Evolutionary conservation across 2,113 vertebrate genomes (phyloP).

Genomic region (Corythornis vintsioides): DNA sequence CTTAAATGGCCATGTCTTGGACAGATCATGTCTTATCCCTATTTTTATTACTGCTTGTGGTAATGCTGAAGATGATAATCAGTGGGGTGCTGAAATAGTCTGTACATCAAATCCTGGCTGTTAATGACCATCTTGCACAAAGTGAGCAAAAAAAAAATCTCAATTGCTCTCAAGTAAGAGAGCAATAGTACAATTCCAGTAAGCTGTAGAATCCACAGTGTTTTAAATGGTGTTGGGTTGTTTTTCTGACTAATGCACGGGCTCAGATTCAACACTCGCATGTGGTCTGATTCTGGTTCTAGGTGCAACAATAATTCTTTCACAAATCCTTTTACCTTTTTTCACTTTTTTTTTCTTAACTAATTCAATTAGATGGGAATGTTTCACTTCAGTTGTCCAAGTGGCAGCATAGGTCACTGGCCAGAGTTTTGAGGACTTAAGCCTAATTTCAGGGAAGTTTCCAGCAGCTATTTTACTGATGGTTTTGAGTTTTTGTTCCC

Average conservation of each 20-base stretch:
- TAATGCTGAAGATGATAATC: slow-evolving; percentile 47
- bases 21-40: not conserved
- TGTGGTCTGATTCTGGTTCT: not conserved
- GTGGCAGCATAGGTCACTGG: not conserved
- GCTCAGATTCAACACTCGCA: not conserved
- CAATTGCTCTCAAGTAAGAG: not conserved
- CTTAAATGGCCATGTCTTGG: not conserved
- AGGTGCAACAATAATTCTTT: not conserved
- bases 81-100: slow-evolving; percentile 28
- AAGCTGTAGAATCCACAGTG: not conserved
- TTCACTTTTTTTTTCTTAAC: not conserved
- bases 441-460: not conserved
- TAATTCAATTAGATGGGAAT: not conserved
- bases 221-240: not conserved
- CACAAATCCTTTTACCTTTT: not conserved
- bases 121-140: slow-evolving; percentile 22
- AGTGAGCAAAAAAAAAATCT: slow-evolving; percentile 63
- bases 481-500: not conserved
- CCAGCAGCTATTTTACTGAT: not conserved
- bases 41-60: slow-evolving; percentile 30
- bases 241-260: not conserved
- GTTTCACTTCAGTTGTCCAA: not conserved
- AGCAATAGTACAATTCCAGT: not conserved
- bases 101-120: not conserved
- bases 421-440: not conserved